These are phyloP conservation scores for Nemoura dubitans DNA, from an alignment of 2,888 invertebrate genomes.

Conservation along the genomic window DNA sequence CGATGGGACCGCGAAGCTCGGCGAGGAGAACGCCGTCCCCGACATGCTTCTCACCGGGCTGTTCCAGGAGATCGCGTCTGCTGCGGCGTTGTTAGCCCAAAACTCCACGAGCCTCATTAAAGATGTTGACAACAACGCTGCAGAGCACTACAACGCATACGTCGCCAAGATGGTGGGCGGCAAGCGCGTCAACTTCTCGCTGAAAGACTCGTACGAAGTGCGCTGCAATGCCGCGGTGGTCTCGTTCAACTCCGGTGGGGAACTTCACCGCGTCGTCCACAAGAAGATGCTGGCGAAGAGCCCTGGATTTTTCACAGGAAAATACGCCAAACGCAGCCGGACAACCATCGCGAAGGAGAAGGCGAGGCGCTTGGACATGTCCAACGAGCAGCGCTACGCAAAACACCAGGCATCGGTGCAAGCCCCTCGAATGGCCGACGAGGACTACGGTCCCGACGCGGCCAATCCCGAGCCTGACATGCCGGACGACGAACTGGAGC, in stretches of 20 bases:
- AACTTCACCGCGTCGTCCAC: neutral
- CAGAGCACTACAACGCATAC: slow-evolving; percentile 37
- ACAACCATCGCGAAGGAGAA: too few species aligned
- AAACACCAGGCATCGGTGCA: too few species aligned
- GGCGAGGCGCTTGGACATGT: too few species aligned
- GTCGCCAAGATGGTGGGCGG: slow-evolving; percentile 42
- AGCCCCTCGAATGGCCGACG: too few species aligned
- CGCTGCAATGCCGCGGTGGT: slow-evolving; percentile 42
- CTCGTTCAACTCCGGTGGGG: slow-evolving; percentile 33
- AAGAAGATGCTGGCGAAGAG: neutral
- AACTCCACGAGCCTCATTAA: slow-evolving; percentile 40
- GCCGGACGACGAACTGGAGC: too few species aligned
- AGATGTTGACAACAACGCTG: slow-evolving; percentile 44
- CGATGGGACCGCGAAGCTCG: too few species aligned
- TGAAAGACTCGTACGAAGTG: slow-evolving; percentile 40
- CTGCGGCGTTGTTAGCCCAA: slow-evolving; percentile 26
- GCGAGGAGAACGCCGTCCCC: neutral
- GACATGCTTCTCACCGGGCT: slow-evolving; percentile 29
- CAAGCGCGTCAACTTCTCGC: slow-evolving; percentile 43
- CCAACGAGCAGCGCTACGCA: too few species aligned
- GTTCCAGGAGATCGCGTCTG: slow-evolving; percentile 42
- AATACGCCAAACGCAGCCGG: too few species aligned
- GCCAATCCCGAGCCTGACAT: too few species aligned
- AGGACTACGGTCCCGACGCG: too few species aligned
- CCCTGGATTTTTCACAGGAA: too few species aligned